These are phyloP conservation scores for Drosophila gunungcola DNA, from an alignment of 1,140 invertebrate genomes.

Conservation along the genomic window DNA sequence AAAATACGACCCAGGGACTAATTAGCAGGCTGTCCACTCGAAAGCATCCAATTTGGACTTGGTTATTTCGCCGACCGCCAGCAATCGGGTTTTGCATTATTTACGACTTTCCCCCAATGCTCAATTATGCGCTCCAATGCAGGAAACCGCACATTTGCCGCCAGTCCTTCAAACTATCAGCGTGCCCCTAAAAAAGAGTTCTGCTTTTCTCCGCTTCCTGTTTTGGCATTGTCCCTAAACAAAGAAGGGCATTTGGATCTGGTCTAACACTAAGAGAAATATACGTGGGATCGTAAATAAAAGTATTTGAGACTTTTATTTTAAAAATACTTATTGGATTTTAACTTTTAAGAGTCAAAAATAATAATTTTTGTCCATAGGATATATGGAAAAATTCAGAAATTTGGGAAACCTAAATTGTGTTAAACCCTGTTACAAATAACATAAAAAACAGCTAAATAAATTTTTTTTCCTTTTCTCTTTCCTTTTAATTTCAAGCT, in stretches of 20 bases:
- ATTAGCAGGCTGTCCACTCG: constrained; percentile 48
- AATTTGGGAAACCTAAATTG: too few relatives aligned
- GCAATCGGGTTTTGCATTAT: constrained; percentile 65
- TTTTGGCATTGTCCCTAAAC: constrained; percentile 37
- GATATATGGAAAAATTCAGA: too few relatives aligned
- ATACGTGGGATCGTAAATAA: too few relatives aligned
- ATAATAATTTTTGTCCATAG: too few relatives aligned
- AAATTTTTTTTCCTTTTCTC: too few relatives aligned
- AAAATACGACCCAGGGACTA: constrained; percentile 43
- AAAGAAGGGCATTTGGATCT: constrained; percentile 12
- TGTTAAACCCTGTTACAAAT: too few relatives aligned
- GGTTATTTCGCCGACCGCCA: constrained; percentile 32
- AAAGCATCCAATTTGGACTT: constrained; percentile 48
- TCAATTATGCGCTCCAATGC: constrained; percentile 68
- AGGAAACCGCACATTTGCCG: constrained; percentile 58
- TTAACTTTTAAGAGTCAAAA: too few relatives aligned
- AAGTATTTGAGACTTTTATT: too few relatives aligned
- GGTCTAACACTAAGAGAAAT: not conserved
- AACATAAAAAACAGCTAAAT: too few relatives aligned
- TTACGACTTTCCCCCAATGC: constrained; percentile 59
- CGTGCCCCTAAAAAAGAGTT: constrained; percentile 15
- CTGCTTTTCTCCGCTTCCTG: constrained; percentile 25
- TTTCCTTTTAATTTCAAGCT: too few relatives aligned
- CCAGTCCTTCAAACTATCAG: constrained; percentile 63
- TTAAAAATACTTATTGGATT: too few relatives aligned